Evolutionary conservation across 2,113 vertebrate species (phyloP).

Genomic region (Salvelinus alpinus): DNA sequence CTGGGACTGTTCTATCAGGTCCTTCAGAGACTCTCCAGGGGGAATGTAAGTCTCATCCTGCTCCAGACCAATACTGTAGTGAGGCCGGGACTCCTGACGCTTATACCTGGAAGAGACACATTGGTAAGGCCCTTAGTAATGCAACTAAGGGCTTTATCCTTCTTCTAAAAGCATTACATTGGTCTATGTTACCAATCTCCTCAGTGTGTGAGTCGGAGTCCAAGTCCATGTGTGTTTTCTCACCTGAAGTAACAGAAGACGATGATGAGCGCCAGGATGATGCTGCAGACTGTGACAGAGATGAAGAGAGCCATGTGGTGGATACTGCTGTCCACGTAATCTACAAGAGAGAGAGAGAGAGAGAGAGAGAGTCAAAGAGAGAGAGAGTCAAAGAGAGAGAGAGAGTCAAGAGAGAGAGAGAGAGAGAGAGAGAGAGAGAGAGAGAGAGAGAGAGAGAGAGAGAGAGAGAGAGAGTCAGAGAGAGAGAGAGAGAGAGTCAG

Average conservation of each 20-base stretch:
- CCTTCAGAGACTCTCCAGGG: conserved; percentile 90
- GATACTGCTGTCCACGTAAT: conserved; percentile 82
- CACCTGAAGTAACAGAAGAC: conserved; percentile 92
- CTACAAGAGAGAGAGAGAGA: conserved; percentile 59
- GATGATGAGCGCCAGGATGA: conserved; percentile 82
- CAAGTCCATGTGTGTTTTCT: conserved; percentile 22
- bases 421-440: neutral
- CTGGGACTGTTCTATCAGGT: conserved; percentile 93
- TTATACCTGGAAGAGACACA: conserved; percentile 76
- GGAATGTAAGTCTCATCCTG: conserved; percentile 93
- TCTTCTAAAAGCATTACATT: neutral
- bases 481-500: conserved; percentile 24
- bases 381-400: neutral
- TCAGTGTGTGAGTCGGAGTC: neutral
- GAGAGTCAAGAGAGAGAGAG: neutral
- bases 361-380: neutral
- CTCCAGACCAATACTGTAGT: conserved; percentile 90
- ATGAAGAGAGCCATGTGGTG: conserved; percentile 89
- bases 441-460: neutral
- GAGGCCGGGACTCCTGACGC: conserved; percentile 83
- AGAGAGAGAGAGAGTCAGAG: neutral
- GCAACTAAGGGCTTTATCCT: neutral
- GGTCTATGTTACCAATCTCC: neutral
- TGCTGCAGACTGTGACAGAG: conserved; percentile 84
- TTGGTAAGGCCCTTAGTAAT: neutral